Evolutionary conservation across 2,797 vertebrate species (phyloP).

Genomic region (Vultur gryphus): DNA sequence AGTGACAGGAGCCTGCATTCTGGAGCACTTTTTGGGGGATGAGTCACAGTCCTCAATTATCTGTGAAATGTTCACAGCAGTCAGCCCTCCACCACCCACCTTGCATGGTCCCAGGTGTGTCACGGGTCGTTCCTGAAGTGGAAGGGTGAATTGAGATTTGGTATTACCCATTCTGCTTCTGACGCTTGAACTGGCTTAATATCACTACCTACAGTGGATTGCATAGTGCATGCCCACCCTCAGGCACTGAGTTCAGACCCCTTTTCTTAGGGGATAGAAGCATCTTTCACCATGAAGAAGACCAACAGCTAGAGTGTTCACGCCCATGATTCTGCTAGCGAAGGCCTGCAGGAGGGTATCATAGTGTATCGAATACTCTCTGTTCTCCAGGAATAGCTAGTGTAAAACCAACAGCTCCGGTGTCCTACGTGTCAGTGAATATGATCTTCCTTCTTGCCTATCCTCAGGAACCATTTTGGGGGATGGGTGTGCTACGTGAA

Average conservation of each 20-base stretch:
- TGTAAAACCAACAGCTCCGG: background rate
- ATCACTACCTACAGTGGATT: background rate
- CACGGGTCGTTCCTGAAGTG: background rate
- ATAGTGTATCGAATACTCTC: background rate
- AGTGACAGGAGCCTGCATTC: background rate
- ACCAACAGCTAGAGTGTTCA: background rate
- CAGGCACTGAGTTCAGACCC: background rate
- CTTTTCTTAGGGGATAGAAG: background rate
- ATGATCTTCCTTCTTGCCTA: background rate
- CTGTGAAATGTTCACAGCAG: background rate
- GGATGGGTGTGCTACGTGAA: background rate
- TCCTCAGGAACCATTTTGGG: background rate
- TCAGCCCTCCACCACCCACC: background rate
- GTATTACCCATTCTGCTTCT: background rate
- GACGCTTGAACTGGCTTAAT: background rate
- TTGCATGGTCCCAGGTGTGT: background rate
- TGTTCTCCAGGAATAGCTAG: background rate
- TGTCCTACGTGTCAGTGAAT: background rate
- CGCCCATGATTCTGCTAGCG: rapidly evolving
- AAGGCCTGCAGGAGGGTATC: background rate
- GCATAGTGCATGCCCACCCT: background rate
- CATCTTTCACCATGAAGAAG: background rate
- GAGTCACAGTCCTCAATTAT: background rate
- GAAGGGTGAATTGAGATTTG: background rate
- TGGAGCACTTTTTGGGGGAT: background rate